Base-by-base conservation (phyloP, 2,888 invertebrate species). In the Epistrophe grossulariae region DNA sequence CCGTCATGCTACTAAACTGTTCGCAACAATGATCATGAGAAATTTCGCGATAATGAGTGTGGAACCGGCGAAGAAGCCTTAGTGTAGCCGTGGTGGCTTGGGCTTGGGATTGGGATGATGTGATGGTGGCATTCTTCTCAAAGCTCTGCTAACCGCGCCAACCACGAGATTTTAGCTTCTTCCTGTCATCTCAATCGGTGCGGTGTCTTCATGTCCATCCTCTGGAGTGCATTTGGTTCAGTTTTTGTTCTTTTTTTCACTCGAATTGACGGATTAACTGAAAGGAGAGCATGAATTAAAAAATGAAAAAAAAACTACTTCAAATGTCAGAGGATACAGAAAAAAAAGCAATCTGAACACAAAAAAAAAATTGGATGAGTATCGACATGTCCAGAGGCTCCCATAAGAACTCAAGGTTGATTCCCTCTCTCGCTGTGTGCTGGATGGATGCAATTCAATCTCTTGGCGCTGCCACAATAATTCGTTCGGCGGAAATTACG, bases 401-500 rank as follows among this genome's bases (percentile, higher is more conserved):
- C 71, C 87, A 70, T 70, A 70, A 70, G 24, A 70, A 55, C 55
- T 40, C 70, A 87, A 87, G 87, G 87, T 87, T 83, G 68, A 62
- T 62, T 52, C 70, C 50, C 35, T 70, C 57, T 35, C 28, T 73
- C 70, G 60, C 35, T 28, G 9, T 55, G 13, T 19, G 55, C 15
- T 55, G 13, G 38, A 62, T 48, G 60, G 70, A 59, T 88, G 88
- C 88, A 88, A 88, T 88, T 88, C 84, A 88, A 88, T 88, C 77
- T 88, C 84, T 80, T 84, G 79, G 84, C 84, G 84, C 83, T 84
- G 84, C 88, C 83, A 84, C 84, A 84, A 77, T 88, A 88, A 84
- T 88, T 88, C 84, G 84, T 88, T 88, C 84, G 84, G 91, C 91
- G 91, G 91, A 91, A 91, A 91, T 91, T 91, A 91, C 90, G 90